Evolutionary conservation across 2,888 invertebrate genomes (phyloP), one percentile per base, ranked within the genome.

Genomic region (Brachyptera putata): DNA sequence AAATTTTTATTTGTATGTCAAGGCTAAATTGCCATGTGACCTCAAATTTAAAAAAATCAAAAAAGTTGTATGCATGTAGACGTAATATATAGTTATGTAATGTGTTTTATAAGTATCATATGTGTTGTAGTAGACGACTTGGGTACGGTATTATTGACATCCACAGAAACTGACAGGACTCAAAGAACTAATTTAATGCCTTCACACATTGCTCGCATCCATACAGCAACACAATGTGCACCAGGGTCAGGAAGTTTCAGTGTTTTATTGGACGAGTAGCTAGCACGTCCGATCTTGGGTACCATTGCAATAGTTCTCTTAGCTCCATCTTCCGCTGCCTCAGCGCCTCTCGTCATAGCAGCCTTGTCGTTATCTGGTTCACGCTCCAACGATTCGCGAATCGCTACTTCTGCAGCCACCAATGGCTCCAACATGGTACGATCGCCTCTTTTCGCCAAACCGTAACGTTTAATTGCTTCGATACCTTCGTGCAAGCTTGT

Each of bases 371-470:
- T 56, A 2, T 22, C 25, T 9, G 41, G 57, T 9, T n/a, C 37
- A 24, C 14, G 22, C 5, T 16, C 34, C 9, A 41, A 16, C 7
- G 46, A 21, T 14, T 26, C 26, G 18, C 41, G 14, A n/a, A 60
- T 16, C 5, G 57, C 61, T 18, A 21, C 18, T 2, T 37, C 18
- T 2, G 62, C 63, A n/a, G 61, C 46, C 11, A 41, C 16, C 50
- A 65, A 39, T 21, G 61, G 30, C 53, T 57, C 68, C 62, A 89
- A 86, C 86, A 91, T 84, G 21, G 90, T 89, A 66, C 89, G 79
- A 68, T 89, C 86, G 0, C 89, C 89, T 1, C 82, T 79, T 65
- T 80, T 79, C 0, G 89, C 89, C 53, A 84, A 83, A 1, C 89
- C 87, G 68, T 91, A 89, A 70, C 80, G 83, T 66, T 79, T 77